Conservation (phyloP, 2,113 vertebrate species). For the Limnothrissa miodon region DNA sequence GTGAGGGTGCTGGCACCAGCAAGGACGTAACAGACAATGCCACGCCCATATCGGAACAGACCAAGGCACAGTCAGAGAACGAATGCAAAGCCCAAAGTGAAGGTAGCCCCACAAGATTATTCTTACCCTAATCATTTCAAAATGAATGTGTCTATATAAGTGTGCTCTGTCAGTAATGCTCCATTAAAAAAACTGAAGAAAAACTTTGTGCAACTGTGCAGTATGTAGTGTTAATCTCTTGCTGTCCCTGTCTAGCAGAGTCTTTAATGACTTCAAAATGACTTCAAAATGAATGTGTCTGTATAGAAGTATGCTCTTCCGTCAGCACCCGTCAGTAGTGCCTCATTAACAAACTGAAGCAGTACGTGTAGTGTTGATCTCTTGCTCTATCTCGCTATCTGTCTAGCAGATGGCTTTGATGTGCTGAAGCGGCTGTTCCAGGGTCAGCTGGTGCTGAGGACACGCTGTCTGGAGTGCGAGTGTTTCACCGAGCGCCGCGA, state of each 20-base stretch:
- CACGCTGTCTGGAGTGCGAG: conserved; percentile 95
- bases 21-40: not conserved
- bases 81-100: conserved; percentile 24
- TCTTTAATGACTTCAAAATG: too few species aligned
- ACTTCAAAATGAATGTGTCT: not conserved
- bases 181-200: too few species aligned
- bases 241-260: too few species aligned
- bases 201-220: too few species aligned
- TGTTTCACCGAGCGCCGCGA: conserved; percentile 92
- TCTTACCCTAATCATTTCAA: not conserved
- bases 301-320: too few species aligned
- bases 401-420: conserved; percentile 74
- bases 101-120: conserved; percentile 44
- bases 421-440: conserved; percentile 93
- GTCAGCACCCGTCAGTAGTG: not conserved
- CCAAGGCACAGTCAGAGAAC: conserved; percentile 3
- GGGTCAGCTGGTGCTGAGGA: conserved; percentile 89
- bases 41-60: not conserved
- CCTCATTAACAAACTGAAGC: not conserved
- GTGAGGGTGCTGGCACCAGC: conserved; percentile 44
- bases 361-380: not conserved
- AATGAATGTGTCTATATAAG: not conserved
- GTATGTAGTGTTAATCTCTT: too few species aligned
- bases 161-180: too few species aligned
- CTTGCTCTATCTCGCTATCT: not conserved